Conservation (phyloP, 1,140 invertebrate species). For the Paraescarpia echinospica region DNA sequence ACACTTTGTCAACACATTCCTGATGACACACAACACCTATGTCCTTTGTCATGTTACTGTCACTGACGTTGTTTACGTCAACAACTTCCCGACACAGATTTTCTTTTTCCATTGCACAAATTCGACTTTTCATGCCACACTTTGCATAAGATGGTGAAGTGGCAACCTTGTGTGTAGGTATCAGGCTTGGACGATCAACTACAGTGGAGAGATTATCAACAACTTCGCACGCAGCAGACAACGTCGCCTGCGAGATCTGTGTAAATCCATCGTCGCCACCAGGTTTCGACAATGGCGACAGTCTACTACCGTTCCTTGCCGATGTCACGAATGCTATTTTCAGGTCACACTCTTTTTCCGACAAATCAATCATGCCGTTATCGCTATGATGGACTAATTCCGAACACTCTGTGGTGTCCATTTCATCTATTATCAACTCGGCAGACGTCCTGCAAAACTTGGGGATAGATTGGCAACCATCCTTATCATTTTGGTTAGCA, state of each 20-base stretch:
- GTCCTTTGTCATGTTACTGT: no score
- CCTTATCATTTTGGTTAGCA: neutral
- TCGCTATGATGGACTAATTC: neutral
- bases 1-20: no score
- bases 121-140: neutral
- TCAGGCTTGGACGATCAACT: neutral
- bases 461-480: neutral
- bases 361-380: neutral
- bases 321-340: neutral
- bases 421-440: neutral
- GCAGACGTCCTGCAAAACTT: neutral
- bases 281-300: neutral
- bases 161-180: neutral
- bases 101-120: neutral
- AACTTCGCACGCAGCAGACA: neutral
- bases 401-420: neutral
- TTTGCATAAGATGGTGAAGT: neutral
- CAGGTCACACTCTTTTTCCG: neutral
- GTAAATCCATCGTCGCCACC: neutral
- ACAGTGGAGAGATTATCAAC: neutral
- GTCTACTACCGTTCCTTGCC: neutral
- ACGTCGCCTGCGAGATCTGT: neutral
- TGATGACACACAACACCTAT: no score
- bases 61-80: no score
- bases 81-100: neutral